Percentiles rank a stretch among this genome's conserved stretches.
Evolutionary conservation across 2,888 invertebrate genomes (phyloP).

Genomic region (Falcaria lacertinaria): DNA sequence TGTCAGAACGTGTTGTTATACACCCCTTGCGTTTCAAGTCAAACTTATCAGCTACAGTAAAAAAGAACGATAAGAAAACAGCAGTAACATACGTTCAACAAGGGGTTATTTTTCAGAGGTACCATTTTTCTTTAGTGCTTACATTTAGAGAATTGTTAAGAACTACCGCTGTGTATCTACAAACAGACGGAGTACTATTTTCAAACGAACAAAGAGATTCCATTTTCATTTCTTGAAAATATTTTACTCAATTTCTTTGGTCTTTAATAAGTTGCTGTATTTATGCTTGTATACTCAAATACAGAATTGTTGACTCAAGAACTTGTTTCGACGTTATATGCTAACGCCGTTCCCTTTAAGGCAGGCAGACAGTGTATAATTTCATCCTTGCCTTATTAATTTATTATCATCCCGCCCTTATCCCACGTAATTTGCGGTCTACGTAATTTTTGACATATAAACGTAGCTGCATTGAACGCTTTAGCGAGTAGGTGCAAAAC

Average conservation of each 20-base stretch:
- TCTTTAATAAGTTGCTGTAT: background rate
- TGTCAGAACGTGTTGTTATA: background rate
- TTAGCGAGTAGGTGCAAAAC: no score
- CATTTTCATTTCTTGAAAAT: constrained; percentile 6
- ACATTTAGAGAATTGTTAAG: constrained; percentile 16
- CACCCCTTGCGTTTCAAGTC: constrained; percentile 3
- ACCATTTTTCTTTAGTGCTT: constrained; percentile 26
- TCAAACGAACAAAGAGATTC: constrained; percentile 13
- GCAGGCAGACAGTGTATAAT: no score
- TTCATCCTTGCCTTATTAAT: no score
- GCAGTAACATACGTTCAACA: constrained; percentile 12
- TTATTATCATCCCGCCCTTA: no score
- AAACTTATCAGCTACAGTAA: constrained; percentile 20
- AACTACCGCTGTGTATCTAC: constrained; percentile 18
- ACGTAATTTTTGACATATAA: no score
- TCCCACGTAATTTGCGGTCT: no score
- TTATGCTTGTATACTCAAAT: no score
- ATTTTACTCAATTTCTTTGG: background rate
- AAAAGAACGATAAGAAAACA: constrained; percentile 34
- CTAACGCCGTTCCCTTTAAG: no score
- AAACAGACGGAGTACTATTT: constrained; percentile 16
- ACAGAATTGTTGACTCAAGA: no score
- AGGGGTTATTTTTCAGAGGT: constrained; percentile 27
- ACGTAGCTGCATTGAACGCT: no score
- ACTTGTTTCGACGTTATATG: no score